A percentile compares a stretch with the other conserved stretches of the same genome.
phyloP scores from a whole-genome alignment of 1,140 invertebrate genomes.

The Druon quercuslanigerum region DNA sequence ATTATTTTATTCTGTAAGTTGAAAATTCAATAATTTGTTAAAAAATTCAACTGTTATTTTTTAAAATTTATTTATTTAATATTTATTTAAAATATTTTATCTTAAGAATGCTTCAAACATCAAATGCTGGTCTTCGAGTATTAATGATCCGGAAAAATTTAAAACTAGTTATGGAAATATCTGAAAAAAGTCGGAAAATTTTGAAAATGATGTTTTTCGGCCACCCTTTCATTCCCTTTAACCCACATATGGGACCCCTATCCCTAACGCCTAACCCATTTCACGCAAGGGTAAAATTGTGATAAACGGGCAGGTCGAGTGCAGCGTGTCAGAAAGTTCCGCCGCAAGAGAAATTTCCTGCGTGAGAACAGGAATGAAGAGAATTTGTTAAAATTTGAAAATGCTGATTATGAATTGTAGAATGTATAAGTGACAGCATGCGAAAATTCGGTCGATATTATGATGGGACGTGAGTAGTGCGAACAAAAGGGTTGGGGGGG shows the following conservation, averaged over 20 bases:
- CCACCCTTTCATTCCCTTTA: not conserved
- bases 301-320: not conserved
- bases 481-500: not conserved
- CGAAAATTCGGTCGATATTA: not conserved
- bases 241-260: not conserved
- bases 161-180: too few species aligned
- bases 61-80: too few species aligned
- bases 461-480: not conserved
- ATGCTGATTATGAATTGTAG: not conserved
- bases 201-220: not conserved
- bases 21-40: too few species aligned
- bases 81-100: too few species aligned
- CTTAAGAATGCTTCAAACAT: too few species aligned
- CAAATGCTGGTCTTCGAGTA: too few species aligned
- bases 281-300: not conserved
- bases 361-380: not conserved
- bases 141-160: too few species aligned
- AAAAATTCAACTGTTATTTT: too few species aligned
- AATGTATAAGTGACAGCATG: not conserved
- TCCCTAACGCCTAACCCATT: not conserved
- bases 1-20: too few species aligned
- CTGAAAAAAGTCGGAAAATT: too few species aligned
- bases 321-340: not conserved
- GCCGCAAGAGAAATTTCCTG: not conserved
- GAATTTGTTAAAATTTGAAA: not conserved